Evolutionary conservation across 2,113 vertebrate genomes (phyloP).

Genomic region (Oncorhynchus clarkii): DNA sequence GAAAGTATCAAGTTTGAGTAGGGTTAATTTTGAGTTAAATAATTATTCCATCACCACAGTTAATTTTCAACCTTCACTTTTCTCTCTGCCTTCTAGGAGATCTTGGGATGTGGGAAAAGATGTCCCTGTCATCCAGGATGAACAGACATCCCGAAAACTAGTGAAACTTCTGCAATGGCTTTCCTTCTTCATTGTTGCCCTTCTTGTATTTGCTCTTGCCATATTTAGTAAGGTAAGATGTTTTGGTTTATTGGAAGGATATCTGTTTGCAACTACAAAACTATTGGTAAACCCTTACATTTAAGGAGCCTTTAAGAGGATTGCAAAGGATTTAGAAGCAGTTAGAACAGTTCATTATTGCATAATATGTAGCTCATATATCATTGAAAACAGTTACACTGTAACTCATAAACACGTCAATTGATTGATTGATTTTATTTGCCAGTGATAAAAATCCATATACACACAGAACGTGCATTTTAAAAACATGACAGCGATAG

Average conservation of each 20-base stretch:
- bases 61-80: background rate
- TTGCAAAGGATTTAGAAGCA: background rate
- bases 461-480: too few relatives aligned
- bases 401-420: background rate
- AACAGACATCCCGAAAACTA: slow-evolving; percentile 22
- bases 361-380: background rate
- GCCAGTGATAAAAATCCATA: too few relatives aligned
- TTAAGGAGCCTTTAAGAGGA: background rate
- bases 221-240: slow-evolving; percentile 43
- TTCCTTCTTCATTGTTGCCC: slow-evolving; percentile 3
- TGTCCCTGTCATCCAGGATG: slow-evolving; percentile 26
- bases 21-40: too few relatives aligned
- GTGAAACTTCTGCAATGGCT: slow-evolving; percentile 11
- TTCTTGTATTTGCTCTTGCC: slow-evolving; percentile 33
- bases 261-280: background rate
- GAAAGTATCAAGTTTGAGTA: too few relatives aligned
- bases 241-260: background rate
- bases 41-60: too few relatives aligned
- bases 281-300: background rate
- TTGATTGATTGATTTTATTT: too few relatives aligned
- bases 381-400: background rate
- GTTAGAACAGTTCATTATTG: background rate
- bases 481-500: too few relatives aligned
- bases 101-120: slow-evolving; percentile 32
- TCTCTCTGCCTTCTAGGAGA: background rate